Base-by-base conservation (phyloP, 2,113 vertebrate species). In the Cathartes aura region DNA sequence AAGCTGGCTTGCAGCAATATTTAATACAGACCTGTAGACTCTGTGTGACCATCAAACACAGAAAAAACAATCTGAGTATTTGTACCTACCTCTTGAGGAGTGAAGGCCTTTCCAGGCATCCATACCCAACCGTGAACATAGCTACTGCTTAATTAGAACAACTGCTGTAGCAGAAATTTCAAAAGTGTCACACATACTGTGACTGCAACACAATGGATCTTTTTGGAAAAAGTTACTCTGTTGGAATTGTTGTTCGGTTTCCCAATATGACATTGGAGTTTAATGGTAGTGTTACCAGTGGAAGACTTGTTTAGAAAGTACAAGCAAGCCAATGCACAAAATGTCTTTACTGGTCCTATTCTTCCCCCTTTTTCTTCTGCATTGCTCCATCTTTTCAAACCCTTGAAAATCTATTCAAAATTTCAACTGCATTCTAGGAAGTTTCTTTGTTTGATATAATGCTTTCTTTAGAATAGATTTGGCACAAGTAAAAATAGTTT, bases 241-340 rank as follows among this genome's bases (percentile, higher is more conserved):
- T 40, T 68, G 55, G 29, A 83, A 74, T 64, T 48, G 9, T 38
- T 75, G 30, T 82, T 82, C 15, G 2, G 12, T 82, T 76, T 82
- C 29, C 27, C 32, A 47, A 21, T 82, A 30, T 50, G 48, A 21
- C 38, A 22, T 64, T 63, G 32, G 13, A 73, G 6, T 47, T 87
- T 38, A 78, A 34, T 0, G 0, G 27, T 22, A 68, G 26, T 3
- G 0, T 12, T 79, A 74, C 50, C 36, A 42, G 15, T 21, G 34
- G 48, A 84, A 94, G 12, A 56, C 13, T 70, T 75, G 8, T 21
- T 86, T 78, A 55, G 29, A 62, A 62, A 6, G 5, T 23, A 17
- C 29, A 38, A 78, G 4, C 15, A 59, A 90, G 40, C 2, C 24
- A 63, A 30, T 17, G 19, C 9, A 43, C 15, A 30, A n/a, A 24